phyloP scores from a whole-genome alignment of 1,140 invertebrate genomes.

The Eufriesea mexicana region DNA sequence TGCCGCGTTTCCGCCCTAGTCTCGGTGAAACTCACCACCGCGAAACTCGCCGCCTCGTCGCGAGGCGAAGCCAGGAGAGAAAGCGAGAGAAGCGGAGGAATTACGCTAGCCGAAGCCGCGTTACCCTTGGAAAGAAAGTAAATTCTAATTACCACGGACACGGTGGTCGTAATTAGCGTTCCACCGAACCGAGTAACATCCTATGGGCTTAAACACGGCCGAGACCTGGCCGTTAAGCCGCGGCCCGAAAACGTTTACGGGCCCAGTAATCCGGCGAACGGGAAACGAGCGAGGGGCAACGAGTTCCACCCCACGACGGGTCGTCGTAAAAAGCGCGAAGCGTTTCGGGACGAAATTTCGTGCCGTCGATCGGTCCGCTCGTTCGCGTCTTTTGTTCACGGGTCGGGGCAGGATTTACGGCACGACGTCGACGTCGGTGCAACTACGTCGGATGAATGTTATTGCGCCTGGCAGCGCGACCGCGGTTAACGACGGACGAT shows the following conservation, averaged over 20 bases:
- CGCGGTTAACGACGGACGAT: constrained; percentile 4
- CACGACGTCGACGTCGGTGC: too few relatives aligned
- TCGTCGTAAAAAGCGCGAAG: constrained; percentile 38
- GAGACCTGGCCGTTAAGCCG: constrained; percentile 33
- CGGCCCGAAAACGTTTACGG: constrained; percentile 34
- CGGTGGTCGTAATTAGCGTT: constrained; percentile 57
- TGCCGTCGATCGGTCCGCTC: neutral
- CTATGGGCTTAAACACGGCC: constrained; percentile 37
- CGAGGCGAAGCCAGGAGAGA: neutral
- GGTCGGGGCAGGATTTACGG: constrained; percentile 11
- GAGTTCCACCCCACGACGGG: neutral
- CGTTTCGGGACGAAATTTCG: constrained; percentile 7
- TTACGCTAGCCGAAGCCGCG: neutral
- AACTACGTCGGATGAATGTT: neutral
- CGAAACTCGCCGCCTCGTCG: neutral
- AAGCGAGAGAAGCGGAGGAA: neutral
- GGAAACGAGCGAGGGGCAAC: constrained; percentile 14
- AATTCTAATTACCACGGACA: constrained; percentile 60
- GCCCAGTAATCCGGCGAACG: constrained; percentile 28
- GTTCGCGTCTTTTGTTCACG: neutral
- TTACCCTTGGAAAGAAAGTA: constrained; percentile 48
- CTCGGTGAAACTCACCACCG: neutral
- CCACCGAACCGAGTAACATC: constrained; percentile 46
- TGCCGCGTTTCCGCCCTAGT: neutral
- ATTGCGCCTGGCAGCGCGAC: neutral